Evolutionary conservation across 2,797 vertebrate genomes (phyloP).

Genomic region (Brachyrhaphis roseni): DNA sequence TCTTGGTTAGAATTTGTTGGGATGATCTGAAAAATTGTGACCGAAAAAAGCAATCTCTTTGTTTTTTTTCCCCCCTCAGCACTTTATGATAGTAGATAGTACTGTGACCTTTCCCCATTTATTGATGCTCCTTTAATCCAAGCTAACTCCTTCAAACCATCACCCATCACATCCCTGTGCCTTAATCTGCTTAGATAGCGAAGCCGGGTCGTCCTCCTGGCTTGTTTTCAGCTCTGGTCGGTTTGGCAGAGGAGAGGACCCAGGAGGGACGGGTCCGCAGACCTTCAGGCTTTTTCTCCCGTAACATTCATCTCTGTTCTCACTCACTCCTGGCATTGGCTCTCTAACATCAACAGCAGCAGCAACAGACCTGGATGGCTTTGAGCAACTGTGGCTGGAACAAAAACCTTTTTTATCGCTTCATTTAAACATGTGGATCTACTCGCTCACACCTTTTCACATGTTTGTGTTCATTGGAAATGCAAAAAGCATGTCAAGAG

Average conservation of each 20-base stretch:
- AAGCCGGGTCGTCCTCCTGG: neutral
- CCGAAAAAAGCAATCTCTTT: neutral
- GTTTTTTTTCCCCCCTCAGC: neutral
- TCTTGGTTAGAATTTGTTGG: neutral
- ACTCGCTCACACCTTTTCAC: slow-evolving; percentile 3
- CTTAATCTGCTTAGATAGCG: slow-evolving; percentile 2
- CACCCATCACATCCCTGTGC: slow-evolving; percentile 41
- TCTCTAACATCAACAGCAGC: slow-evolving; percentile 60
- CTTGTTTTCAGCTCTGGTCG: slow-evolving; percentile 4
- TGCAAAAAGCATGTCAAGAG: neutral
- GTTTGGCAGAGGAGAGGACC: slow-evolving; percentile 48
- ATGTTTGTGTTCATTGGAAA: slow-evolving; percentile 12
- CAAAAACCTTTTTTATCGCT: slow-evolving; percentile 12
- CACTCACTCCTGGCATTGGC: slow-evolving; percentile 64
- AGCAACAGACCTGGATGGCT: slow-evolving; percentile 72
- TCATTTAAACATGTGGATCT: slow-evolving; percentile 27
- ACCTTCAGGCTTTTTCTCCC: slow-evolving; percentile 42
- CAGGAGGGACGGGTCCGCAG: slow-evolving; percentile 61
- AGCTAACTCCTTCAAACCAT: slow-evolving; percentile 43
- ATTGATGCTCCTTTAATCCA: slow-evolving; percentile 27
- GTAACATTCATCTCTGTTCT: slow-evolving; percentile 52
- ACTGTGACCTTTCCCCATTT: neutral
- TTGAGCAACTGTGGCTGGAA: slow-evolving; percentile 71
- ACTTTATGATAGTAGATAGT: neutral
- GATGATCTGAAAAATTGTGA: neutral